phyloP scores from a whole-genome alignment of 2,113 vertebrate genomes.

The Ivindomyrus marchei region DNA sequence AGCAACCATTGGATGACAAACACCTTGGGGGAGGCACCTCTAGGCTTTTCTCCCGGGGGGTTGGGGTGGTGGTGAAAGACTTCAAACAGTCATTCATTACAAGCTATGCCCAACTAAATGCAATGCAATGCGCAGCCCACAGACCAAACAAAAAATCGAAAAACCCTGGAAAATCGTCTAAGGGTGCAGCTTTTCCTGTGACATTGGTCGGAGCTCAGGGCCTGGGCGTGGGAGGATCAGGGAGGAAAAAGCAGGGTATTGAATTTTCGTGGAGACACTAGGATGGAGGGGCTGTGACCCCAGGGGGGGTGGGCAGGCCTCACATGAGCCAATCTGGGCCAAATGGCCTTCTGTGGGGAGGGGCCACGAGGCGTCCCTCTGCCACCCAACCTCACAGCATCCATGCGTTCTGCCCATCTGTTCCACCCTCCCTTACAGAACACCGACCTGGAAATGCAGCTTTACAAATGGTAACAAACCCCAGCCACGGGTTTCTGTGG shows the following conservation, averaged over 20 bases:
- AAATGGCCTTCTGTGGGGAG: background rate
- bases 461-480: background rate
- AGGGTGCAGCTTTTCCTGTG: background rate
- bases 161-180: background rate
- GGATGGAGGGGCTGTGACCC: background rate
- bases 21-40: background rate
- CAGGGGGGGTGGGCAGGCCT: background rate
- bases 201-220: background rate
- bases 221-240: background rate
- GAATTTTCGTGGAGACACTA: background rate
- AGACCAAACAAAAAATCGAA: background rate
- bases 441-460: background rate
- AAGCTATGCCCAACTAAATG: background rate
- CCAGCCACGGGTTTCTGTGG: background rate
- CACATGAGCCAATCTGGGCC: background rate
- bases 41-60: background rate
- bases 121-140: background rate
- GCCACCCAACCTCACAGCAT: background rate
- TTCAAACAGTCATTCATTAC: background rate
- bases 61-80: background rate
- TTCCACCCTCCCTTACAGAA: background rate
- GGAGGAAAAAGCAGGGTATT: background rate
- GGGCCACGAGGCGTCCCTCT: background rate
- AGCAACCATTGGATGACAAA: background rate
- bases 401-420: background rate